Evolutionary conservation across 2,797 vertebrate species (phyloP), one percentile per base, ranked within the genome.

Genomic region (Lacerta viridis): DNA sequence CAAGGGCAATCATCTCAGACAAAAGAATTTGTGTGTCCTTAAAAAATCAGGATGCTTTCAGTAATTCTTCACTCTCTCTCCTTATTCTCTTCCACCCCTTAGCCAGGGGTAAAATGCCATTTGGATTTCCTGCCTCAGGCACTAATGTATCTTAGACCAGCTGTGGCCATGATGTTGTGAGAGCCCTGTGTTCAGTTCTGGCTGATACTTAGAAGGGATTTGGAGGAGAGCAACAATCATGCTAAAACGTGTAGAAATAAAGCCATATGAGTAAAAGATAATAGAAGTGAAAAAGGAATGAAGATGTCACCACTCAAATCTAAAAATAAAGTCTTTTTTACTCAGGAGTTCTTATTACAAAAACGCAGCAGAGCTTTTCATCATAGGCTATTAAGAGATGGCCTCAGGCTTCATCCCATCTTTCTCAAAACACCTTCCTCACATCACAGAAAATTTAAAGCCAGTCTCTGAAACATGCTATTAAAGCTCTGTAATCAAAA

Each of bases 381-480:
- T 69, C 64, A 80, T 39, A 33, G 33, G 33, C 33, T 33, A 50
- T 68, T 68, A 79, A 79, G 29, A 79, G 7, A 36, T 13, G 5
- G 64, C 74, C 61, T 46, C 18, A 43, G 25, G 39, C 50, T 61
- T 80, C 23, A 82, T 43, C 64, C 61, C 69, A 33, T 25, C 61
- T 55, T 84, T 74, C 72, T 84, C 46, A 36, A 81, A 25, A 55
- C n/a, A 80, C 43, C 20, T 77, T 75, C 36, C 11, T 85, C 72
- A 55, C 7, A 72, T 7, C 15, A 69, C n/a, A 71, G 33, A 80
- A 55, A 50, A 41, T 39, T 36, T 66, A 82, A 68, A 41, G 2
- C 80, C 36, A 66, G n/a, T 18, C 27, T 69, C n/a, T 79, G 41
- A 23, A n/a, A 7, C 13, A 25, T 29, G 11, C 74, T 23, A 77